Base-by-base conservation (phyloP, 2,797 vertebrate genomes). In the Orientallactaga sibirica region DNA sequence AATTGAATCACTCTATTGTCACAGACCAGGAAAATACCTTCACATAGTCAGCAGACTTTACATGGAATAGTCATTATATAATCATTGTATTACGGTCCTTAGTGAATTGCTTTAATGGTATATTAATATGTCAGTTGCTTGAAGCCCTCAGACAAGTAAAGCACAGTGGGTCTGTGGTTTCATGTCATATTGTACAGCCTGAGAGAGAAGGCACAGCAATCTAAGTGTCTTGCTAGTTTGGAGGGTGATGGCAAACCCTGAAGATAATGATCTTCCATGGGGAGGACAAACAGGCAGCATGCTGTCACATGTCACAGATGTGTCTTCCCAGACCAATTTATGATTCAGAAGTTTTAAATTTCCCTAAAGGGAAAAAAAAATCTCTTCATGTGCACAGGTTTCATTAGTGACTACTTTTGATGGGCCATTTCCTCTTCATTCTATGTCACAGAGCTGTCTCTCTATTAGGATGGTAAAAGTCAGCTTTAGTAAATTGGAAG, bases 1-100 rank as follows among this genome's bases (percentile, higher is more conserved):
- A 97, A 97, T 88, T 96, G 96, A 95, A 76, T 80, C 33, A 41
- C 89, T 95, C 87, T 79, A 10, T 94, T 96, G 88, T 90, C 88
- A 93, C 33, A 77, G 80, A 91, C 92, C 66, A 61, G 90, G 68
- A 89, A 95, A 95, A 81, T 94, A 78, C 22, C 92, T 20, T 96
- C 71, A 95, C 88, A 84, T 24, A 93, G 91, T 86, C 64, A 18
- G 88, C 82, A 93, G 73, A 27, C 88, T 92, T 95, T 64, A 94
- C 77, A 92, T 5, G 64, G 70, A 96, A 77, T 33, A 90, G 86
- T 88, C 68, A 92, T 92, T 96, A 67, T 48, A 41, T 93, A 93
- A 89, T 85, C 62, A 78, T 88, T 96, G 78, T 22, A 66, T 92
- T 96, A 87, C 20, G 89, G 25, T 89, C 61, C 77, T 84, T 71